Base-by-base conservation (phyloP, 2,888 invertebrate species). In the Drosophila cognata region DNA sequence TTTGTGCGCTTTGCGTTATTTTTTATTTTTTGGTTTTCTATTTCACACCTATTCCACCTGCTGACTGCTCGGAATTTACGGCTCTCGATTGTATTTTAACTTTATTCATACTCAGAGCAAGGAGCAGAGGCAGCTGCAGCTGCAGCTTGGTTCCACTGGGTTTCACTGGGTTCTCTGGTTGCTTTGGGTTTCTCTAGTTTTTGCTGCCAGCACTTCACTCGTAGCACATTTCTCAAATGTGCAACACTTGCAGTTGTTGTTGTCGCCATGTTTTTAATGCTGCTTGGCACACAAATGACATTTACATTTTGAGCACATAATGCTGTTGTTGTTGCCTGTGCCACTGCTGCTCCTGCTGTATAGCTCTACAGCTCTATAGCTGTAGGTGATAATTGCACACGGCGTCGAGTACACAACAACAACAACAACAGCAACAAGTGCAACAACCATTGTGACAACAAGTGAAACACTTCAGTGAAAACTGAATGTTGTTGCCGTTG, bases 221-320 rank as follows among this genome's bases (percentile, higher is more conserved):
- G 81, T 64, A 82, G 71, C 83, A 82, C 77, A 87, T 84, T 84
- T 82, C 79, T 85, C 83, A 87, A 85, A 87, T 84, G 82, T 82
- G 88, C 88, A 85, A 81, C 88, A 82, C 82, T 85, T 82, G 81
- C 71, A 29, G 48, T 28, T 77, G 68, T 41, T 55, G 69, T 53
- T 67, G 77, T 59, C 68, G 66, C 41, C 60, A 69, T 56, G 69
- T 46, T 66, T 64, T 61, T 70, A 71, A 28, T 68, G 63, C 55
- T 73, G 71, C 68, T 70, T 55, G 76, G 78, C 74, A 74, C 87
- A 76, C 81, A 81, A 88, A 85, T 85, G 85, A 79, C 85, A 85
- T 85, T 87, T 82, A 87, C 88, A 85, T 84, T 85, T 85, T 71
- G 81, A 84, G 84, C 81, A 87, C 85, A 85, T 85, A 81, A 87